Evolutionary conservation across 2,888 invertebrate genomes (phyloP).

Genomic region (Polydesmus complanatus): DNA sequence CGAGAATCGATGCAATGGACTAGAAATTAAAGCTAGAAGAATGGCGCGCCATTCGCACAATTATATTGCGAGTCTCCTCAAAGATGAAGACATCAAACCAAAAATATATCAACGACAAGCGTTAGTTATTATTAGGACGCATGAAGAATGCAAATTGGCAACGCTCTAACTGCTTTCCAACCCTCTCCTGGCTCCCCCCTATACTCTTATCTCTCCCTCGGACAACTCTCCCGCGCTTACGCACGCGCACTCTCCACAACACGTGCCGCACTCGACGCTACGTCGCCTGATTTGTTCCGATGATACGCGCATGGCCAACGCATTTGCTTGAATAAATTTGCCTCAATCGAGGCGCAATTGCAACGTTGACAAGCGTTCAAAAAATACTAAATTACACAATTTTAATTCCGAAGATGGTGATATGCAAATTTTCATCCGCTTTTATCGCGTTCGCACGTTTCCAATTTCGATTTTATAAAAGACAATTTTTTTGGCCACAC

Average conservation of each 20-base stretch:
- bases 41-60: neutral
- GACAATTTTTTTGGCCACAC: no score
- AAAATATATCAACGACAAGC: neutral
- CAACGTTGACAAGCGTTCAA: no score
- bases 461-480: no score
- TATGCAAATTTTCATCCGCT: no score
- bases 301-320: no score
- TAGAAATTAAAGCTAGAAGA: neutral
- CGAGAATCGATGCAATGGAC: neutral
- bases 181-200: neutral
- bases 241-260: neutral
- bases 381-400: no score
- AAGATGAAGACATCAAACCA: neutral
- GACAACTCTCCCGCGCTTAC: neutral
- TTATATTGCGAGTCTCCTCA: neutral
- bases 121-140: neutral
- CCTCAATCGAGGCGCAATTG: no score
- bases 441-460: no score
- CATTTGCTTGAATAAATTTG: no score
- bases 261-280: neutral
- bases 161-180: neutral
- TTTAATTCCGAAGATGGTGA: no score
- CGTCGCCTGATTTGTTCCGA: neutral
- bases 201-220: neutral
- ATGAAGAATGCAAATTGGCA: neutral